Base-by-base conservation (phyloP, 2,797 vertebrate genomes). In the Glyptemys insculpta region DNA sequence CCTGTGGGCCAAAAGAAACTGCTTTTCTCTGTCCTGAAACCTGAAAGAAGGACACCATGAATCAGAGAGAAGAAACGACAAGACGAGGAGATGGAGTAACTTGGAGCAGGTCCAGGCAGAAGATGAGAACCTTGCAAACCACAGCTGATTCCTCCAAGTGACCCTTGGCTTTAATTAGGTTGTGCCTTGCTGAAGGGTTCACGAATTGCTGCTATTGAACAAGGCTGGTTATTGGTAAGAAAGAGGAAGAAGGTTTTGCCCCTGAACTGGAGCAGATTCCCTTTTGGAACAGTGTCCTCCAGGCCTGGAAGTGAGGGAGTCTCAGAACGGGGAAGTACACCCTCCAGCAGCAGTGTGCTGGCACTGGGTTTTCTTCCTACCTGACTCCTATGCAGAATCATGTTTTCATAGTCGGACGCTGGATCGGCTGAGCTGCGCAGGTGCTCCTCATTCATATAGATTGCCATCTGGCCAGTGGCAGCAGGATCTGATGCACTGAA, bases 211-310 rank as follows among this genome's bases (percentile, higher is more conserved):
- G 72, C 72, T 50, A 4, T 12, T 49, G 49, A 78, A 53, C 4
- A 9, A 15, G 53, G 53, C 47, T 12, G 52, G 8, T 59, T 37
- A 62, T n/a, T 65, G 44, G n/a, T n/a, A 27, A 41, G 59, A 11
- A 25, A 23, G 57, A 25, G 79, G n/a, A 29, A 29, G 11, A n/a
- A 53, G 57, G 56, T 34, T 5, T 16, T 44, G 56, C 50, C 44
- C 78, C 37, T 4, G 0, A n/a, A 62, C 12, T 15, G 0, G 1
- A 12, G 29, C 16, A 41, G 59, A 5, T 56, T 15, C 79, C 41
- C 19, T 76, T 37, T 14, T 25, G 25, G 57, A 31, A 59, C 29
- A 3, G 31, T 15, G 34, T 8, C 5, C 59, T 34, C 11, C 12
- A 29, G 37, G 18, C 41, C 56, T 65, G 85, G 49, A 31, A 80